phyloP scores from a whole-genome alignment of 2,113 vertebrate species.

The Dicerorhinus sumatrensis region DNA sequence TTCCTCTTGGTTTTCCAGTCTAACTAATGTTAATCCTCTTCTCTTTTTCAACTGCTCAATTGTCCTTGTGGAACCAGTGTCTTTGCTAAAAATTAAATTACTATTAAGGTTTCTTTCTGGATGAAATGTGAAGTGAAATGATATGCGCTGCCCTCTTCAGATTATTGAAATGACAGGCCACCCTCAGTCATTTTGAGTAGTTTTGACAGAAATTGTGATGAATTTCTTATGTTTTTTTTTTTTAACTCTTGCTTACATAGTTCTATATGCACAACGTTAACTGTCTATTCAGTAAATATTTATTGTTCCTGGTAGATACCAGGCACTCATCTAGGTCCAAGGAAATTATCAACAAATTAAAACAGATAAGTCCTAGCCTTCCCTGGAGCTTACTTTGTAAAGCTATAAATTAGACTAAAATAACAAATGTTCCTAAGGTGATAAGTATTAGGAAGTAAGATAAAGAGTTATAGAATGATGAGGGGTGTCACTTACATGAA shows the following conservation, averaged over 20 bases:
- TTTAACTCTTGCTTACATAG: not conserved
- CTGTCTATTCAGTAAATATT: not conserved
- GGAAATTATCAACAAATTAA: not conserved
- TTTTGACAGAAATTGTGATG: constrained; percentile 28
- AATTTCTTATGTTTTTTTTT: not conserved
- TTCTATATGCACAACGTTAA: not conserved
- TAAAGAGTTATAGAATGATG: not conserved
- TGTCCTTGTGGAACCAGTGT: not conserved
- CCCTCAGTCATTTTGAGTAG: not conserved
- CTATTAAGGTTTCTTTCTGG: constrained; percentile 43
- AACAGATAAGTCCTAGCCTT: not conserved
- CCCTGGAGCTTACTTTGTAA: not conserved
- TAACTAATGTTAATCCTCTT: constrained; percentile 39
- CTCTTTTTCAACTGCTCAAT: not conserved
- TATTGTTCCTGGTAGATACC: not conserved
- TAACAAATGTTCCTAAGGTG: not conserved
- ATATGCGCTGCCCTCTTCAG: not conserved
- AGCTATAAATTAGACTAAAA: not conserved
- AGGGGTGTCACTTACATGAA: not conserved
- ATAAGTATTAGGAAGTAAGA: not conserved
- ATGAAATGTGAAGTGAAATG: constrained; percentile 1
- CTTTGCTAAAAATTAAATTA: constrained; percentile 53
- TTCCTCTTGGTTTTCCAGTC: constrained; percentile 21
- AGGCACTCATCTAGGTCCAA: not conserved
- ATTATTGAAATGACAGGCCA: not conserved